Evolutionary conservation across 2,888 invertebrate species (phyloP), one percentile per base, ranked within the genome.

Genomic region (Julus scanicus): DNA sequence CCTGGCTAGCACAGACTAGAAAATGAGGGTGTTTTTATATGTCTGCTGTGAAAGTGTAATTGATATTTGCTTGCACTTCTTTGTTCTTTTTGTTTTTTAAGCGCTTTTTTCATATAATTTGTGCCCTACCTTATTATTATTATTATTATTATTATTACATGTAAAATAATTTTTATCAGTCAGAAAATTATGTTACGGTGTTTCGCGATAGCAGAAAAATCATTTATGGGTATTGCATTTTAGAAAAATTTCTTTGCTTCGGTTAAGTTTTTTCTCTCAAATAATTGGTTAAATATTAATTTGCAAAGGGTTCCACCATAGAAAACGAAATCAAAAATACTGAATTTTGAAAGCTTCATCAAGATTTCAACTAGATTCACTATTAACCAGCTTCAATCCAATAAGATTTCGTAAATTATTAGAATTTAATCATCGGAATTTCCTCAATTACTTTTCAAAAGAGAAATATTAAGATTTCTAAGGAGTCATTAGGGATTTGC

Each of bases 141-240:
- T 29, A 29, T 29, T 29, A 29, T 29, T 29, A 29, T 57, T 57
- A 57, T 80, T 37, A 13, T 37, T 44, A 44, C 44, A 3, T 80
- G 80, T 80, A 80, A 80, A 80, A 80, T 80, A 80, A 80, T 80
- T 80, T 53, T 80, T 80, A 80, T 80, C 80, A 80, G 80, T 80
- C 80, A 80, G 37, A 80, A 80, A 80, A 80, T 80, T 37, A 80
- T 80, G 80, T 80, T 80, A 39, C 37, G 80, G 80, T 80, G 37
- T 37, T 80, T 80, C 80, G 80, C 37, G 80, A 80, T 39, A 80
- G 15, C 80, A 39, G 80, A 80, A 37, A 29, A 80, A 80, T 80
- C 80, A 80, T 37, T 80, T 80, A 37, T 80, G 37, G 80, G 37
- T 37, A 37, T 80, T 29, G 80, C 80, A 37, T 80, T 80, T 80